Evolutionary conservation across 1,140 invertebrate genomes (phyloP).

Genomic region (Ostrea edulis): DNA sequence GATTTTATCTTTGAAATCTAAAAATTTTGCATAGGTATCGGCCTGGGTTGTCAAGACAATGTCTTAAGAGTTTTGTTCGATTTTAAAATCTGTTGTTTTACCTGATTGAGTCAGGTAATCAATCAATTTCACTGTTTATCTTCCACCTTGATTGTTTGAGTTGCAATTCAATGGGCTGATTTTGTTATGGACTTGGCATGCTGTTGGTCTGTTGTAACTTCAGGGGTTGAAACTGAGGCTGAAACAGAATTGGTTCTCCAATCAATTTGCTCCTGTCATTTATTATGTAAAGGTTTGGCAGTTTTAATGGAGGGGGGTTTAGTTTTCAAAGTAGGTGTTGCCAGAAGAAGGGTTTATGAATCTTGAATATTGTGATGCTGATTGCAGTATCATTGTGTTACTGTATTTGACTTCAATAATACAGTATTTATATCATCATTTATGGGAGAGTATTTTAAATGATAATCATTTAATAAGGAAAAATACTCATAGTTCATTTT

Average conservation of each 20-base stretch:
- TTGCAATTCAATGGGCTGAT: neutral
- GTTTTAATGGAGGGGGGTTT: neutral
- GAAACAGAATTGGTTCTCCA: neutral
- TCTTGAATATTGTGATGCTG: too few species aligned
- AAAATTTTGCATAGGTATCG: neutral
- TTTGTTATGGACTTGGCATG: neutral
- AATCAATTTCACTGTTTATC: conserved; percentile 26
- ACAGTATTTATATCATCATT: too few species aligned
- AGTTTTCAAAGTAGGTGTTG: too few species aligned
- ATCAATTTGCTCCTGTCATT: neutral
- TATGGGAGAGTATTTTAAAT: too few species aligned
- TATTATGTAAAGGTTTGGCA: neutral
- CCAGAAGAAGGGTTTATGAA: too few species aligned
- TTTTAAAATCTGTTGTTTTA: conserved; percentile 25
- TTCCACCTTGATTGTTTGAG: conserved; percentile 2
- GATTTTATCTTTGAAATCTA: neutral
- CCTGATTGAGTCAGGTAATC: neutral
- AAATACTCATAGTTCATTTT: neutral
- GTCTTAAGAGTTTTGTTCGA: neutral
- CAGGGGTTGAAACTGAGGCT: neutral
- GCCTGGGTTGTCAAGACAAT: conserved; percentile 8
- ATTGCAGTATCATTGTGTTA: too few species aligned
- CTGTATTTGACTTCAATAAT: too few species aligned
- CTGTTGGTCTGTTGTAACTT: neutral
- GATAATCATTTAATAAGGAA: too few species aligned